Conservation (phyloP, 2,113 vertebrate species). For the Cryptotis parvus region DNA sequence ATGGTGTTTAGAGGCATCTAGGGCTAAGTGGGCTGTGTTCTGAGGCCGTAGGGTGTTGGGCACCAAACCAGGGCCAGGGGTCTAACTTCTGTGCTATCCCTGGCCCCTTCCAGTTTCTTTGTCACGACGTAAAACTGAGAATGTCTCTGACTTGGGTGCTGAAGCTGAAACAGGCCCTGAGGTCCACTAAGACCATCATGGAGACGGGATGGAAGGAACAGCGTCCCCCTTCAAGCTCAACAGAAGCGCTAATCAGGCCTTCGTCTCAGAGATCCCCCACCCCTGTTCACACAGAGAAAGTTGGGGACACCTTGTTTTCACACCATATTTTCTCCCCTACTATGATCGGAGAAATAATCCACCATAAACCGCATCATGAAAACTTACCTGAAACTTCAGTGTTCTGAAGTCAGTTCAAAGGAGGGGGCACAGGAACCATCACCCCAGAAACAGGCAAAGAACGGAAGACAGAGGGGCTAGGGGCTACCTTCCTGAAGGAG, state of each 20-base stretch:
- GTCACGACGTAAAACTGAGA: too few relatives aligned
- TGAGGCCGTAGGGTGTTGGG: too few relatives aligned
- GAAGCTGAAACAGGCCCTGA: too few relatives aligned
- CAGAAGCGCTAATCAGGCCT: neutral
- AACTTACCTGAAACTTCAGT: neutral
- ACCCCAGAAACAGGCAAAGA: neutral
- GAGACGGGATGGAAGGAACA: neutral
- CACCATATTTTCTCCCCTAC: neutral
- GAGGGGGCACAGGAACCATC: rapidly evolving
- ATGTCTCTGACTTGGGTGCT: too few relatives aligned
- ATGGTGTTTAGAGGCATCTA: too few relatives aligned
- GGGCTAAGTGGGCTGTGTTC: too few relatives aligned
- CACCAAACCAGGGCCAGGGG: too few relatives aligned
- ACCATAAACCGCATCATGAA: neutral
- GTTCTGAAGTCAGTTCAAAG: neutral
- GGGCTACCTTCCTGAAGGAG: neutral
- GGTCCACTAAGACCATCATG: neutral
- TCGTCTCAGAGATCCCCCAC: neutral
- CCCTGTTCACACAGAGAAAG: rapidly evolving
- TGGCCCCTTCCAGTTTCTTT: too few relatives aligned
- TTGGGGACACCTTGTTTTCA: neutral
- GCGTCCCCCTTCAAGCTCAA: neutral
- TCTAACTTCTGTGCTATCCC: too few relatives aligned
- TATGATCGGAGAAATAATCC: neutral
- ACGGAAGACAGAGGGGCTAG: too few relatives aligned